Evolutionary conservation across 2,113 vertebrate genomes (phyloP), one percentile per base, ranked within the genome.

Genomic region (Megalops atlanticus): DNA sequence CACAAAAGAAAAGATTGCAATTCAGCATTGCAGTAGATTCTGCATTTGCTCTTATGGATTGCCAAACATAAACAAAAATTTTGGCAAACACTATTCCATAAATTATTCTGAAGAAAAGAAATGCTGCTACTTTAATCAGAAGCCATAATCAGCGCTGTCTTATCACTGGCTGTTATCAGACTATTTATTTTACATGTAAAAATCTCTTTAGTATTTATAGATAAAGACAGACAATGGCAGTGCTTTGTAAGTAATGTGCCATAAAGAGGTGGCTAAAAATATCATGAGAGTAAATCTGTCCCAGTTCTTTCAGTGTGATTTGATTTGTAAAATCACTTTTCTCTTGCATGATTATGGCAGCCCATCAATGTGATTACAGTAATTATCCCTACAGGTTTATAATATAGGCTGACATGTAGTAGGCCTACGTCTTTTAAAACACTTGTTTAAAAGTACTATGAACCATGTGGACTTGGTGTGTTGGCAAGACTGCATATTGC

Each of bases 361-460:
- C 52, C 52, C 21, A 31, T 64, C n/a, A 64, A 64, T 64, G 58
- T 64, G n/a, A 64, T 64, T 64, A 64, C 58, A 64, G 58, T n/a
- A 64, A 64, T 64, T 5, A 64, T 27, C 4, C 31, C 58, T 64
- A 24, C n/a, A 27, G 24, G 11, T 8, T 64, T 27, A 64, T 64
- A 31, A n/a, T 64, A 64, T 64, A 31, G 31, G 58, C n/a, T 12
- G 31, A 24, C 31, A n/a, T 64, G 58, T 31, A 31, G 58, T n/a
- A 10, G 5, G n/a, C 24, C n/a, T 31, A 31, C 31, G 58, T 64
- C 58, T 64, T 64, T 31, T 45, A 45, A 45, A 10, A 14, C 24
- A 64, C 2, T 8, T n/a, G 11, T 64, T 11, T 64, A 0, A 24
- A 64, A 27, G n/a, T 10, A 31, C n/a, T n/a, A 64, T 27, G 8